phyloP scores from a whole-genome alignment of 2,888 invertebrate species.

The Epinotia brunnichana region DNA sequence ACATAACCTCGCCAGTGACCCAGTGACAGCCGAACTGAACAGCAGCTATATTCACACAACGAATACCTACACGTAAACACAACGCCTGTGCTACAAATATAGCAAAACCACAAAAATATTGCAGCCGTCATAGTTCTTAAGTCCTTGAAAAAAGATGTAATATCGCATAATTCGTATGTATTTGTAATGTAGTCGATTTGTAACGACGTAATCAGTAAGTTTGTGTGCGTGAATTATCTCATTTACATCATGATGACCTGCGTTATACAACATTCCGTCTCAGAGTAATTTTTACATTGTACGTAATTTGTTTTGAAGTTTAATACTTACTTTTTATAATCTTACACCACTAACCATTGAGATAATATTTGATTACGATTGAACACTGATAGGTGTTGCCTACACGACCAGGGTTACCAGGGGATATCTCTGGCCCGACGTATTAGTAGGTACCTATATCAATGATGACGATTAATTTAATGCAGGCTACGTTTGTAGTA shows the following conservation, averaged over 20 bases:
- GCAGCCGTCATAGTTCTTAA: not conserved
- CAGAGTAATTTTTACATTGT: slow-evolving; percentile 14
- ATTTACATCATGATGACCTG: not conserved
- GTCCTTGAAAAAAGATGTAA: not conserved
- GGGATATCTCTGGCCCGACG: not conserved
- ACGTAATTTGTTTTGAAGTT: slow-evolving; percentile 1
- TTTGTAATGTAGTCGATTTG: not conserved
- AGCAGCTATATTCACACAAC: slow-evolving; percentile 56
- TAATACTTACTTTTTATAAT: not conserved
- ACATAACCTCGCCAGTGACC: slow-evolving; percentile 65
- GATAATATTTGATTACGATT: slow-evolving; percentile 1
- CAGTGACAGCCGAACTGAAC: slow-evolving; percentile 58
- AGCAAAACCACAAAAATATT: slow-evolving; percentile 13
- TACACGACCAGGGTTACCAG: not conserved
- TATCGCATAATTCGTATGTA: not conserved
- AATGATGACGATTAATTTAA: too few relatives aligned
- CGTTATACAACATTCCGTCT: not conserved
- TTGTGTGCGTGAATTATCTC: slow-evolving; percentile 38
- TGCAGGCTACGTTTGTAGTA: too few relatives aligned
- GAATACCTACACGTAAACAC: slow-evolving; percentile 22
- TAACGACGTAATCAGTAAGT: slow-evolving; percentile 18
- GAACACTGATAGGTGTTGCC: slow-evolving; percentile 16
- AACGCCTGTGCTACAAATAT: slow-evolving; percentile 16
- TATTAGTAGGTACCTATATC: too few relatives aligned
- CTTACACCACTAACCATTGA: not conserved